phyloP scores from a whole-genome alignment of 2,888 invertebrate species.

The Brenthis hecate region DNA sequence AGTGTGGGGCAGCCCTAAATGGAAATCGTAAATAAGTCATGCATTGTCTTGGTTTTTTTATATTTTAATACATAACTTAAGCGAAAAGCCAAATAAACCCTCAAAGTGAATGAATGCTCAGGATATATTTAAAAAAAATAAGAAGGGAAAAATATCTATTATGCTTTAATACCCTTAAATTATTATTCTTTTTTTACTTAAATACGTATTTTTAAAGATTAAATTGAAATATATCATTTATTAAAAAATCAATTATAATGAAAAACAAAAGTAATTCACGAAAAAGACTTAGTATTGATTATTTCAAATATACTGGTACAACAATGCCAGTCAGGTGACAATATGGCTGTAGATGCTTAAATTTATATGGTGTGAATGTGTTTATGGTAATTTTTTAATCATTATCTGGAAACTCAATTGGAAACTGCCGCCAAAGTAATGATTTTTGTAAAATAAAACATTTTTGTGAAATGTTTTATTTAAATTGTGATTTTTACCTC shows the following conservation, averaged over 20 bases:
- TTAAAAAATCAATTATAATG: neutral
- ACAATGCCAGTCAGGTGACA: neutral
- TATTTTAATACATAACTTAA: neutral
- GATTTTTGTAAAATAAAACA: conserved; percentile 8
- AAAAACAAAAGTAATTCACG: neutral
- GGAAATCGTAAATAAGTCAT: no score
- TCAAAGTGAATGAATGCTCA: no score
- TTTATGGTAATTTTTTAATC: conserved; percentile 2
- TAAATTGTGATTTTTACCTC: conserved; percentile 17
- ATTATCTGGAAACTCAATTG: neutral
- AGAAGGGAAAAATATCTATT: no score
- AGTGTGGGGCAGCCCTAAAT: no score
- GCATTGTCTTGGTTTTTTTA: neutral
- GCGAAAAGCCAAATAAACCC: conserved; percentile 8
- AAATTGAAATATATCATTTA: no score
- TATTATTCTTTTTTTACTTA: no score
- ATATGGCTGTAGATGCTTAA: conserved; percentile 22
- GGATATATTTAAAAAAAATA: no score
- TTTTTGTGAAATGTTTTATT: conserved; percentile 8
- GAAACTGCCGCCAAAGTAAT: conserved; percentile 16
- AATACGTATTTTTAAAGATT: no score
- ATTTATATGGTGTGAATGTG: conserved; percentile 12
- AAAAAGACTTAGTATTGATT: neutral
- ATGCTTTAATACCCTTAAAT: no score
- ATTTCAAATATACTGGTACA: neutral